These are phyloP conservation scores for Oophaga sylvatica DNA, from an alignment of 2,797 vertebrate genomes.

Conservation along the genomic window DNA sequence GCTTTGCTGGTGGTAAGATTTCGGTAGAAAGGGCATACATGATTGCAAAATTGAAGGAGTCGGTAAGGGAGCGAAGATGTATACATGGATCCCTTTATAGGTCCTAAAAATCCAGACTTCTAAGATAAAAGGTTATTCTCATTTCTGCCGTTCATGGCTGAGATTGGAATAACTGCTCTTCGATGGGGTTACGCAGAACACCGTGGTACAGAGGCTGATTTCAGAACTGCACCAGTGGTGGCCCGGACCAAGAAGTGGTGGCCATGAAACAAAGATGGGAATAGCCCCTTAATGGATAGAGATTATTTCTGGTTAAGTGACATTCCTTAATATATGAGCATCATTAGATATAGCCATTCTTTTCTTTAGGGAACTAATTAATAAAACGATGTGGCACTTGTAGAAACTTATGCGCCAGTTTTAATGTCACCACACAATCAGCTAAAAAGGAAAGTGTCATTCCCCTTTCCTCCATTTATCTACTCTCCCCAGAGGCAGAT, in stretches of 20 bases:
- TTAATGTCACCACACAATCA: constrained; percentile 23
- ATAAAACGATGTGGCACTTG: neutral
- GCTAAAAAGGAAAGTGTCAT: constrained; percentile 23
- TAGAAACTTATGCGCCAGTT: neutral
- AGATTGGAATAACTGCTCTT: no score
- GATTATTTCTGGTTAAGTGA: neutral
- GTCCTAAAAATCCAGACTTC: neutral
- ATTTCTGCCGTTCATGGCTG: no score
- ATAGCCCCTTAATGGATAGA: neutral
- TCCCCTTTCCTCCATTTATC: constrained; percentile 16
- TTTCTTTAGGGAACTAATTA: constrained; percentile 24
- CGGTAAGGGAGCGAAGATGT: neutral
- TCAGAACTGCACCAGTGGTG: no score
- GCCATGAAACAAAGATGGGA: no score
- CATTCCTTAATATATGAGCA: neutral
- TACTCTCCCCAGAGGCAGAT: constrained; percentile 39
- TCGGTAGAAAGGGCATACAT: neutral
- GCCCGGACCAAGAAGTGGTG: no score
- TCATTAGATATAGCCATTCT: neutral
- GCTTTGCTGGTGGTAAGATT: neutral
- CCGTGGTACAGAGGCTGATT: no score
- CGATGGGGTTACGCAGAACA: no score
- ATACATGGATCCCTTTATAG: neutral
- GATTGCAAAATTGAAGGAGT: neutral
- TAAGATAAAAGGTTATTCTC: neutral